A percentile compares a stretch with the other conserved stretches of the same genome.
Evolutionary conservation across 1,140 invertebrate genomes (phyloP).

Genomic region (Zaprionus gabonicus): DNA sequence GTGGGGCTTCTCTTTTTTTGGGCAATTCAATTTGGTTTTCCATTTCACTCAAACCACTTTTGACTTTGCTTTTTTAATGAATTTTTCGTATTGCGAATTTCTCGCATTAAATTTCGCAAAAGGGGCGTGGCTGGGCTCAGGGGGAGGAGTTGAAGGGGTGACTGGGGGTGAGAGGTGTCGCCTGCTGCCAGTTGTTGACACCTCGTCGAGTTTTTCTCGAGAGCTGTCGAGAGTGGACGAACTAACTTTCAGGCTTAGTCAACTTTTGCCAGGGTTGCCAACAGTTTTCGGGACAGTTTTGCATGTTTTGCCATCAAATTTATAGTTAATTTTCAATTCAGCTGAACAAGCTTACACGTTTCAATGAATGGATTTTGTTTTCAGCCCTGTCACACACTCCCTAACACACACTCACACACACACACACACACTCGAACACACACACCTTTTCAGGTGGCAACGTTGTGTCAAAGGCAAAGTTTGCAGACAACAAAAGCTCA

Average conservation of each 20-base stretch:
- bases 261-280: slow-evolving; percentile 15
- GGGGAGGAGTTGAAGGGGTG: too few species aligned
- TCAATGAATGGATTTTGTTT: slow-evolving; percentile 76
- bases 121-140: neutral
- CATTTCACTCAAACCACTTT: slow-evolving; percentile 32
- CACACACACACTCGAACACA: neutral
- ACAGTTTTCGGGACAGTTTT: slow-evolving; percentile 45
- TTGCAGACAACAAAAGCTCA: slow-evolving; percentile 75
- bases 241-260: slow-evolving; percentile 11
- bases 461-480: slow-evolving; percentile 71
- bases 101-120: slow-evolving; percentile 74
- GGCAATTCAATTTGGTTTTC: slow-evolving; percentile 67
- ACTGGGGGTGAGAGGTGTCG: slow-evolving; percentile 11
- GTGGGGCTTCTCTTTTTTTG: slow-evolving; percentile 66
- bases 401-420: neutral
- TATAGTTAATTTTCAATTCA: slow-evolving; percentile 83
- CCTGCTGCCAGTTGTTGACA: slow-evolving; percentile 25
- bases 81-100: slow-evolving; percentile 55
- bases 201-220: slow-evolving; percentile 3
- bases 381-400: slow-evolving; percentile 5
- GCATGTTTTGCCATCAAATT: slow-evolving; percentile 71
- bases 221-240: slow-evolving; percentile 12
- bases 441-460: slow-evolving; percentile 29
- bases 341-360: slow-evolving; percentile 75
- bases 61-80: slow-evolving; percentile 63